These are phyloP conservation scores for Caenorhabditis briggsae DNA, from an alignment of 1,140 invertebrate genomes.

Conservation along the genomic window DNA sequence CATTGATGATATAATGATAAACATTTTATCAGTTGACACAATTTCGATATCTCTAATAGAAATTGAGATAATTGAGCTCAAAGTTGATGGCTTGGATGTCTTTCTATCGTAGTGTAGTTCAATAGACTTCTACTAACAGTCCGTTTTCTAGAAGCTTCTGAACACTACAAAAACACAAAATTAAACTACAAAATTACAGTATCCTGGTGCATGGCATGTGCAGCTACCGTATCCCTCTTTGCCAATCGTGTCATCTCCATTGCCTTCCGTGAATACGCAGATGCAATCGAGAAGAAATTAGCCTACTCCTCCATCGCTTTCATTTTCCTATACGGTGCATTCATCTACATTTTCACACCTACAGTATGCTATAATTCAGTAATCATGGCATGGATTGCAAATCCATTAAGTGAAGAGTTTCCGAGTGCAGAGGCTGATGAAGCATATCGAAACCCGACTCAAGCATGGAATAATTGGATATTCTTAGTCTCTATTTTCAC, in stretches of 20 bases:
- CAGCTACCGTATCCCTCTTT: conserved; percentile 8
- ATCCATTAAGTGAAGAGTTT: not conserved
- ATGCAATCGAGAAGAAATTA: conserved; percentile 13
- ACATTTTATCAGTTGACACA: no score
- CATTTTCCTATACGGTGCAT: not conserved
- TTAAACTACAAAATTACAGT: not conserved
- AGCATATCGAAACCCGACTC: not conserved
- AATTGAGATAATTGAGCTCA: no score
- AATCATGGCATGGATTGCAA: conserved; percentile 2
- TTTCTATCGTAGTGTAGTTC: no score
- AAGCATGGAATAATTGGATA: not conserved
- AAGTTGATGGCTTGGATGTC: no score
- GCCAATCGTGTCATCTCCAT: conserved; percentile 6
- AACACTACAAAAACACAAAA: no score
- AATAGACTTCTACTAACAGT: no score
- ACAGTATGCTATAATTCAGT: not conserved
- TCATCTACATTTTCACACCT: not conserved
- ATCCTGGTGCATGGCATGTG: conserved; percentile 8
- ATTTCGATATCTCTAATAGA: no score
- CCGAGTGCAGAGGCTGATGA: not conserved
- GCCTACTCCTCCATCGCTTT: conserved; percentile 7
- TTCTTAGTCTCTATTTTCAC: not conserved
- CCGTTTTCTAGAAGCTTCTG: no score
- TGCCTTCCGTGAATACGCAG: not conserved
- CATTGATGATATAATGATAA: no score